Evolutionary conservation across 2,797 vertebrate genomes (phyloP).

Genomic region (Rhinogobio ventralis): DNA sequence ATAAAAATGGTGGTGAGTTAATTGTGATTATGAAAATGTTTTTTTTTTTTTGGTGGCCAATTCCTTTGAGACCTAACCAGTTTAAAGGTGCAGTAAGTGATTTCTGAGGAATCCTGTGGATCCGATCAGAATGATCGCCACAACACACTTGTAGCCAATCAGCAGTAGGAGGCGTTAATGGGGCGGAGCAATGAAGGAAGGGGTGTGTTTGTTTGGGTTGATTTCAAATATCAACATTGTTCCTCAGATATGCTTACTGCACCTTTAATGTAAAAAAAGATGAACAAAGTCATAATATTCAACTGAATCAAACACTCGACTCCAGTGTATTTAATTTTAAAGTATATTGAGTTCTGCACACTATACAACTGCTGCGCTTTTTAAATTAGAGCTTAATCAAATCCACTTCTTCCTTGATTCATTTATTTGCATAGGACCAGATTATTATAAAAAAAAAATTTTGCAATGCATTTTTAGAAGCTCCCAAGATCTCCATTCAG

Average conservation of each 20-base stretch:
- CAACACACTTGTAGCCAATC: no score
- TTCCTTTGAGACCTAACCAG: no score
- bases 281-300: not conserved
- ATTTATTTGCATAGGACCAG: slow-evolving; percentile 2
- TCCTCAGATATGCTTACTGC: not conserved
- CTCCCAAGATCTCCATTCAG: not conserved
- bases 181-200: no score
- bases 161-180: no score
- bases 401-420: not conserved
- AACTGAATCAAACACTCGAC: not conserved
- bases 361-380: not conserved
- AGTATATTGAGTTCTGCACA: not conserved
- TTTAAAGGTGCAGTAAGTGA: not conserved
- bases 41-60: no score
- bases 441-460: no score
- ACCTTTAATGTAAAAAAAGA: not conserved
- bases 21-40: not conserved
- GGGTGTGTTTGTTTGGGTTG: not conserved
- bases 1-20: not conserved
- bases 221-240: not conserved
- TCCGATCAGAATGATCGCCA: no score
- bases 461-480: slow-evolving; percentile 11
- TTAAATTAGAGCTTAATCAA: slow-evolving; percentile 6
- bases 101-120: no score
- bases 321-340: not conserved